Base-by-base conservation (phyloP, 2,797 vertebrate genomes). In the Parauchenoglanis punctatus region DNA sequence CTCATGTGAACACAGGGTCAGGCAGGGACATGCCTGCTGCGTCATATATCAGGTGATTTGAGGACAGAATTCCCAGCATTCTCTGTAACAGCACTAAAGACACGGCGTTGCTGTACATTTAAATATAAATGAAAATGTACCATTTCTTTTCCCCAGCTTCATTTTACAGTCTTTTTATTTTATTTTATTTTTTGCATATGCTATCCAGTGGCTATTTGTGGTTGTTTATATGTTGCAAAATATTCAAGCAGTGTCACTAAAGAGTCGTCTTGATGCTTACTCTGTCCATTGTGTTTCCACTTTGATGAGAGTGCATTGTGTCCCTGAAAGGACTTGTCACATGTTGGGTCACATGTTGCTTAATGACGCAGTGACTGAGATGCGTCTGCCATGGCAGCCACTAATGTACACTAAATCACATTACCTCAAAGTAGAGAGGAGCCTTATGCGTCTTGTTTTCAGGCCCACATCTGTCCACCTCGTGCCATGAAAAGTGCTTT, bases 341-440 rank as follows among this genome's bases (percentile, higher is more conserved):
- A 82, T 81, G 54, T 85, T 5, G n/a, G 58, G 58, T 61, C 73
- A 68, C 25, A 82, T 76, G 68, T 76, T 73, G 54, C 56, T 61
- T 54, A 86, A 40, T 73, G 77, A 86, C 31, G 63, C 81, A 68
- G 81, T 61, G 65, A 46, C 78, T 73, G 56, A 83, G 44, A 63
- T 25, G 46, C 23, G 25, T 85, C 82, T 87, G 59, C 78, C 58
- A 63, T 67, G 72, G 70, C 58, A 65, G 67, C 35, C 85, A 31
- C 63, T 73, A 87, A 82, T 87, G 78, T 81, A 83, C 56, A 83
- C 58, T 75, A 87, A 87, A 87, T 87, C 46, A 65, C 46, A 76
- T 87, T 87, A 83, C 56, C 44, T 56, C 58, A 44, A 59, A 72
- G 56, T 67, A 18, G 46, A 65, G 72, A 76, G 72, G 54, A 83